A percentile compares a stretch with the other conserved stretches of the same genome.
Evolutionary conservation across 2,113 vertebrate genomes (phyloP).

Genomic region (Leucoraja erinaceus): DNA sequence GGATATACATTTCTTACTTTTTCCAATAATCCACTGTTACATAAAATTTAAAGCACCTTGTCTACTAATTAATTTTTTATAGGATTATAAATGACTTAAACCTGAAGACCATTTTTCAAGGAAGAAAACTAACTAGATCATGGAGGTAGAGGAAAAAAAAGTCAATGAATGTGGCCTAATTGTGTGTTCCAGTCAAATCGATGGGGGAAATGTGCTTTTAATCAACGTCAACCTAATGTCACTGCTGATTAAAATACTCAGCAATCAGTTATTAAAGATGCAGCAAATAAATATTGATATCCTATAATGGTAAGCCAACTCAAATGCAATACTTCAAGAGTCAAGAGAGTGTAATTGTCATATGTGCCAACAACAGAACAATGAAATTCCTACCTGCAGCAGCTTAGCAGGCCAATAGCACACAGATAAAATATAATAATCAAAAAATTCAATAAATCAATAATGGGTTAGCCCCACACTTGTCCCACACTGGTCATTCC

Average conservation of each 20-base stretch:
- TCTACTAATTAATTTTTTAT: not conserved
- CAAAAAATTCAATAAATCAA: no score
- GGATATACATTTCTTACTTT: no score
- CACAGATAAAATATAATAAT: no score
- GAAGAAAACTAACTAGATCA: slow-evolving; percentile 13
- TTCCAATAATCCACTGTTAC: not conserved
- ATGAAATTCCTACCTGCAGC: no score
- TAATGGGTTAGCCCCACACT: no score
- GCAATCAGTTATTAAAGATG: slow-evolving; percentile 31
- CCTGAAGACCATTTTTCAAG: not conserved
- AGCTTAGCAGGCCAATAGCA: no score
- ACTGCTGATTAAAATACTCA: not conserved
- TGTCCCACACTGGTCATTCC: no score
- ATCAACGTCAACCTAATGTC: slow-evolving; percentile 28
- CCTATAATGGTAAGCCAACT: not conserved
- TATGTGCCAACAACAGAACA: no score
- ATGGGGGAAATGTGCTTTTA: slow-evolving; percentile 5
- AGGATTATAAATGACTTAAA: not conserved
- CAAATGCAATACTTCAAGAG: no score
- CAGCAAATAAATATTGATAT: slow-evolving; percentile 35
- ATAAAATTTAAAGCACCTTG: not conserved
- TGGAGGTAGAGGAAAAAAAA: not conserved
- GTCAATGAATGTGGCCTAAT: not conserved
- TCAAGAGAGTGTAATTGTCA: no score
- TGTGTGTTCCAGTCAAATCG: slow-evolving; percentile 23